phyloP scores from a whole-genome alignment of 1,140 invertebrate genomes.

The Macrocentrus cingulum region DNA sequence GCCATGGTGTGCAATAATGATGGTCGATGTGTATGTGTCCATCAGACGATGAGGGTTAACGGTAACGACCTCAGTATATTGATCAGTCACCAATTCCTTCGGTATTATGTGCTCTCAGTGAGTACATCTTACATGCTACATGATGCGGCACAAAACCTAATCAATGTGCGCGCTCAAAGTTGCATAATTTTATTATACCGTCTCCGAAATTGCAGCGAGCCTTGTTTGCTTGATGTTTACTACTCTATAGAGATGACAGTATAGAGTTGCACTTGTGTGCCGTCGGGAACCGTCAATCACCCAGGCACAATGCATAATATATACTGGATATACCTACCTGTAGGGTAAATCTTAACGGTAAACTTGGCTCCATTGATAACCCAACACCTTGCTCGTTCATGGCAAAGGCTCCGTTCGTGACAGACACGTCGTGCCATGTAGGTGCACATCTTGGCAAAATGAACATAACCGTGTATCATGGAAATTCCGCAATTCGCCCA shows the following conservation, averaged over 20 bases:
- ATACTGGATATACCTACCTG: too few relatives aligned
- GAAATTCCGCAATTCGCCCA: conserved; percentile 9
- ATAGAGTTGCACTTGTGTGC: background rate
- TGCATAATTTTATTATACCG: conserved; percentile 13
- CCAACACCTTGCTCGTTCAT: conserved; percentile 12
- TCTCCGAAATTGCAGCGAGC: background rate
- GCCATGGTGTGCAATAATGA: conserved; percentile 42
- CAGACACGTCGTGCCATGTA: conserved; percentile 7
- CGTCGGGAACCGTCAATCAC: conserved; percentile 14
- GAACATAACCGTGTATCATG: conserved; percentile 5
- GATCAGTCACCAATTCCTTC: conserved; percentile 26
- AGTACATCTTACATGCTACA: background rate
- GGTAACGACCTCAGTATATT: conserved; percentile 32
- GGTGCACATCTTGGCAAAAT: background rate
- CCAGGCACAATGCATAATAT: background rate
- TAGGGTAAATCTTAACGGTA: conserved; percentile 33
- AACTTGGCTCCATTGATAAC: conserved; percentile 37
- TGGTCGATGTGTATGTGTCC: conserved; percentile 37
- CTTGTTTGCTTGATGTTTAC: background rate
- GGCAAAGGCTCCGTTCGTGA: conserved; percentile 4
- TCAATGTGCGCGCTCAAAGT: background rate
- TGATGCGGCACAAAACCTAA: background rate
- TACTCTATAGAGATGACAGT: background rate
- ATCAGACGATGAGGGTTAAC: conserved; percentile 30
- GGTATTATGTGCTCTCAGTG: conserved; percentile 29